Base-by-base conservation (phyloP, 2,113 vertebrate genomes). In the Lepus europaeus region DNA sequence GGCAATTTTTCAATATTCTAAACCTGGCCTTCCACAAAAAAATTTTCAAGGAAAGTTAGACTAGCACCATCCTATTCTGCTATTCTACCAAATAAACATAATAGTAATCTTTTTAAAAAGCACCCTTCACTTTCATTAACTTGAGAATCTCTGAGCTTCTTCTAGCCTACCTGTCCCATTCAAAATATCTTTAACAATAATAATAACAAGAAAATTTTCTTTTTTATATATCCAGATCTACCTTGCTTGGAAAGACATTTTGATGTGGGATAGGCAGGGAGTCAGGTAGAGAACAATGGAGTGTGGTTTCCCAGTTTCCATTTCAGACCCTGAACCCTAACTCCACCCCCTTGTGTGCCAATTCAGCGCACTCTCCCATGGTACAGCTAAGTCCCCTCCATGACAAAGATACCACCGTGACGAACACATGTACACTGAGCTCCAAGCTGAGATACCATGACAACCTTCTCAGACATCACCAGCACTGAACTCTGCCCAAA, bases 21-120 rank as follows among this genome's bases (percentile, higher is more conserved):
- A 93, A 92, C 16, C 20, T 90, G 61, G 73, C 12, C 49, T 64
- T 56, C 33, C 64, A 29, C 33, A 88, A 88, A 85, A 80, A 25
- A 7, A 23, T 5, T 64, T 51, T 63, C 51, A 89, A 68, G 70
- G 31, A 6, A 59, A 4, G 12, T 7, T 63, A 81, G 31, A 66
- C 89, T 69, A 25, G 45, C 20, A 61, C 19, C 39, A 84, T 0
- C 22, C 5, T 36, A 17, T 7, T 74, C 70, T 53, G 68, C 33
- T 72, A 84, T 7, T 12, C 10, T 1, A 39, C 4, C 49, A 81
- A 77, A 90, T 74, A 89, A 76, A 72, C 13, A 59, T 39, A 82
- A 81, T 5, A 61, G 33, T 19, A 20, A 59, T 76, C 74, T 59
- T 22, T 23, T 69, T 11, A 7, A 80, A 53, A 66, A 27, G 33